Conservation (phyloP, 2,797 vertebrate species). For the Anabacerthia variegaticeps region DNA sequence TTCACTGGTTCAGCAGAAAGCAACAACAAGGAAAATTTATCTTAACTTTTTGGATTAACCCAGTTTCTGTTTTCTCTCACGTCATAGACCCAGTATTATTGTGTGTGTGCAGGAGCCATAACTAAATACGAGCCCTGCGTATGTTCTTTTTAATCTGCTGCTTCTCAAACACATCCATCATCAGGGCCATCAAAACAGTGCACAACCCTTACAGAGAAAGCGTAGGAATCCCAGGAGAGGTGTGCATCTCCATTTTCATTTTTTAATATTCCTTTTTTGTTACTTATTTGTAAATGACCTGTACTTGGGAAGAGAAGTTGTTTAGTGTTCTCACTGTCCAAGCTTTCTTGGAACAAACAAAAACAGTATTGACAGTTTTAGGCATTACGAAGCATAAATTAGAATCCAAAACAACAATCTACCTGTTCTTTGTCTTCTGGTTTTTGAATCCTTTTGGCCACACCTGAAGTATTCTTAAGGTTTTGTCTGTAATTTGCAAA, state of each 20-base stretch:
- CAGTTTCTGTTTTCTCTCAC: constrained; percentile 6
- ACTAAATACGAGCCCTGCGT: neutral
- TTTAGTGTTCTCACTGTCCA: constrained; percentile 4
- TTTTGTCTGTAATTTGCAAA: neutral
- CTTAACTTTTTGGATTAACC: constrained; percentile 42
- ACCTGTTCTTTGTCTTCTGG: constrained; percentile 17
- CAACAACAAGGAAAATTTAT: constrained; percentile 21
- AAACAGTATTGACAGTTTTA: constrained; percentile 40
- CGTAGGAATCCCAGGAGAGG: neutral
- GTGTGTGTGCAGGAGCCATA: constrained; percentile 45
- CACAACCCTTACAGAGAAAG: neutral
- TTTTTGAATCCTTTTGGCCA: constrained; percentile 22
- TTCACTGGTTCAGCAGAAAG: constrained; percentile 18
- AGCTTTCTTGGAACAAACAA: constrained; percentile 35
- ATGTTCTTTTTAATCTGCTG: neutral
- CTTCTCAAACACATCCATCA: neutral
- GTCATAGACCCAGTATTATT: neutral
- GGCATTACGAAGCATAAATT: constrained; percentile 37
- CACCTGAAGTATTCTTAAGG: neutral
- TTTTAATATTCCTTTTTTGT: neutral
- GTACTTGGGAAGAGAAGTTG: constrained; percentile 24
- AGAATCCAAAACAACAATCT: constrained; percentile 44
- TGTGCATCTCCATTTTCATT: neutral
- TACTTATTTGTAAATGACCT: neutral
- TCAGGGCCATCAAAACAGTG: neutral